A percentile compares a stretch with the other conserved stretches of the same genome.
Evolutionary conservation across 2,797 vertebrate genomes (phyloP).

Genomic region (Cyclura pinguis): DNA sequence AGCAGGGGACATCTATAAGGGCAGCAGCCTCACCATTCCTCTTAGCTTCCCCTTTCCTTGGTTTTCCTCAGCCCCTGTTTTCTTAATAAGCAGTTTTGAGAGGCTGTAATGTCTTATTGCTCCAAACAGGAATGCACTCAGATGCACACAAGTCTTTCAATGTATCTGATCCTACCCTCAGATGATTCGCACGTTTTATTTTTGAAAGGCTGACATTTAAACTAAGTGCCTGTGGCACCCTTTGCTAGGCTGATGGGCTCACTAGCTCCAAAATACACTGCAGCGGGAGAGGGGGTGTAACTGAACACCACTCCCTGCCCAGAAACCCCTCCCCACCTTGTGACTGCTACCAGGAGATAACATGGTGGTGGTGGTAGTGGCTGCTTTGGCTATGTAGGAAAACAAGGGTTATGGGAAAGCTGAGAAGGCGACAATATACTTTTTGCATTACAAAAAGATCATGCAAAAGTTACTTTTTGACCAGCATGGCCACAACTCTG

Average conservation of each 20-base stretch:
- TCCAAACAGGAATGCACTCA: background rate
- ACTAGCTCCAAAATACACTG: conserved; percentile 3
- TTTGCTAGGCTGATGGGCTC: background rate
- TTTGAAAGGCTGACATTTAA: conserved; percentile 50
- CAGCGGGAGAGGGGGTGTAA: background rate
- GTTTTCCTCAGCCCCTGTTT: background rate
- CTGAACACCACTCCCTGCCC: background rate
- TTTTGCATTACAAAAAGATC: background rate
- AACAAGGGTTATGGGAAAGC: background rate
- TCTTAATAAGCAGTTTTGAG: background rate
- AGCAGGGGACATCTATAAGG: too few species aligned
- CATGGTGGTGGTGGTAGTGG: background rate
- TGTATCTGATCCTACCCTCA: background rate
- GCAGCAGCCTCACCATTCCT: background rate
- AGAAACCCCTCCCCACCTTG: background rate
- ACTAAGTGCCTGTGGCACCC: background rate
- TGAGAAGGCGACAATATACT: background rate
- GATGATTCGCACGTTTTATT: conserved; percentile 39
- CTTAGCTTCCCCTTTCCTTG: background rate
- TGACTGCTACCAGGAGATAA: background rate
- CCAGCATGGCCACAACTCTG: background rate
- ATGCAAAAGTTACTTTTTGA: background rate
- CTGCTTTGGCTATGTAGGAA: background rate
- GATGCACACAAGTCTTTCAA: background rate
- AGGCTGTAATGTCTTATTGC: background rate